Evolutionary conservation across 2,113 vertebrate species (phyloP), one percentile per base, ranked within the genome.

Genomic region (Thamnophis sirtalis): DNA sequence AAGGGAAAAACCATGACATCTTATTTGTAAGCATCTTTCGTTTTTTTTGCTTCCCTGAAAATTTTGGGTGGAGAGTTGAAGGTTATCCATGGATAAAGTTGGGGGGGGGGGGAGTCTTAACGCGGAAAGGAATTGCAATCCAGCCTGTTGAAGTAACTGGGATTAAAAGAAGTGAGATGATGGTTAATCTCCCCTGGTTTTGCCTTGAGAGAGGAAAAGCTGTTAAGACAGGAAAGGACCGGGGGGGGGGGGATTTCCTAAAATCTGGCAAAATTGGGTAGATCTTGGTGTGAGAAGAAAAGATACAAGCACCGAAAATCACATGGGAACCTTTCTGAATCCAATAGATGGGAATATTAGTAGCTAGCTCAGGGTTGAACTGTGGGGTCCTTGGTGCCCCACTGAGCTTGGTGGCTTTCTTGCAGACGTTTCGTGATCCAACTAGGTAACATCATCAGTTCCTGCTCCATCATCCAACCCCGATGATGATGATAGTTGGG

Each of bases 1-100:
- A 98, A 97, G 22, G n/a, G n/a, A n/a, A n/a, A n/a, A n/a, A n/a
- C 96, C n/a, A 80, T 38, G n/a, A 21, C 68, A 98, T 99, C 97
- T 98, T 98, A 97, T 98, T 98, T 99, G 98, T 99, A 98, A 98
- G 97, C 49, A 63, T 98, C 95, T 96, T 98, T 96, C 98, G 97
- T 97, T 96, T 98, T 97, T 97, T 58, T 63, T 5, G 95, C 97
- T 9, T 98, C 98, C 98, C 97, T 98, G 98, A 98, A 98, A 96
- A 97, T 97, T 97, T 97, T 97, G 98, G 98, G 97, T 98, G 97
- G 97, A 21, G 97, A 98, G 97, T 58, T 33, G 98, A 98, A 98
- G 98, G 97, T 93, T 98, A 60, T 60, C 24, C 58, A 28, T 1
- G 58, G 58, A 63, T n/a, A n/a, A n/a, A n/a, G 28, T 68, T 68